Evolutionary conservation across 2,797 vertebrate genomes (phyloP).

Genomic region (Anguilla anguilla): DNA sequence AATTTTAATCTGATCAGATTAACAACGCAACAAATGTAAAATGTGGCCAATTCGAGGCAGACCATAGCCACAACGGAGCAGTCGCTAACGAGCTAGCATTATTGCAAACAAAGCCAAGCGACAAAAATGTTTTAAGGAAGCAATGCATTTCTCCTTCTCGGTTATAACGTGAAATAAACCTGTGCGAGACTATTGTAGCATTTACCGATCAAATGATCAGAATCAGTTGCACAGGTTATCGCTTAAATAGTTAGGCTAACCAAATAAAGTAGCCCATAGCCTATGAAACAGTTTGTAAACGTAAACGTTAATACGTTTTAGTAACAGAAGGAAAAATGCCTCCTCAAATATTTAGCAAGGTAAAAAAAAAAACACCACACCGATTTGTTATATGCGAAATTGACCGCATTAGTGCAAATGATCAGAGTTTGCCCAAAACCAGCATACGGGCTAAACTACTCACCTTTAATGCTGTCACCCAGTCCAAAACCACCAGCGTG

Average conservation of each 20-base stretch:
- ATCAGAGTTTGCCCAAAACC: not conserved
- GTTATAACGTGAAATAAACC: not conserved
- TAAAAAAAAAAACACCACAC: not conserved
- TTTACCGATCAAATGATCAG: not conserved
- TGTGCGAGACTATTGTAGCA: not conserved
- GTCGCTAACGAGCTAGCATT: constrained; percentile 9
- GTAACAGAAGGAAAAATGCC: not conserved
- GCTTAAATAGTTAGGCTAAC: not conserved
- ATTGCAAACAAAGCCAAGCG: constrained; percentile 16
- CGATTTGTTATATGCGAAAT: not conserved
- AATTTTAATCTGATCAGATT: constrained; percentile 40
- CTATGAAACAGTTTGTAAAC: not conserved
- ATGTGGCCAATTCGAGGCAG: not conserved
- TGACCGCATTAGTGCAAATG: not conserved
- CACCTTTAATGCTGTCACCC: constrained; percentile 65
- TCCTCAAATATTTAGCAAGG: not conserved
- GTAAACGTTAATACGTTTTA: not conserved
- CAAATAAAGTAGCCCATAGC: not conserved
- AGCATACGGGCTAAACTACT: constrained; percentile 40
- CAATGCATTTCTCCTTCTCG: not conserved
- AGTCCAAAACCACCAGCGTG: constrained; percentile 28
- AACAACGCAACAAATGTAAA: constrained; percentile 3
- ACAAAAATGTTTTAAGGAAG: not conserved
- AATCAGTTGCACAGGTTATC: too few relatives aligned
- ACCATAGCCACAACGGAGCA: not conserved